Conservation (phyloP, 2,113 vertebrate genomes). For the Gambusia affinis region DNA sequence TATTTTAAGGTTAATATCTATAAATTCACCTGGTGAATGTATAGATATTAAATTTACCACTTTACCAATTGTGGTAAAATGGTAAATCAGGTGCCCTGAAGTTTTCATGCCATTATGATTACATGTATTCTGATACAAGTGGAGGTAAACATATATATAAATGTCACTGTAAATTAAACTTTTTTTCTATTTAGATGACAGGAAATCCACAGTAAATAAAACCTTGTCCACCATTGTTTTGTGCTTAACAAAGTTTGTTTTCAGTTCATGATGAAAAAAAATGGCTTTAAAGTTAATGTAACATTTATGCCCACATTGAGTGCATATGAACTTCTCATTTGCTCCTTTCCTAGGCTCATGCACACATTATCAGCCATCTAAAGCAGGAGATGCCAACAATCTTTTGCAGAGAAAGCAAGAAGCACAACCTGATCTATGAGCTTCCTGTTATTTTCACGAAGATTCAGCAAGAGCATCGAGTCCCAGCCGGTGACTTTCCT, state of each 20-base stretch:
- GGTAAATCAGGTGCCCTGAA: neutral
- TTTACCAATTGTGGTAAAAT: too few species aligned
- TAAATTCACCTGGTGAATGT: neutral
- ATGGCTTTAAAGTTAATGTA: neutral
- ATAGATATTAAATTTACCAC: too few species aligned
- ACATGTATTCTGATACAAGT: too few species aligned
- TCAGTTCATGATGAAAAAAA: neutral
- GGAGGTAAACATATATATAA: too few species aligned
- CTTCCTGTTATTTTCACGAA: conserved; percentile 87
- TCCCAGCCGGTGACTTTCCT: conserved; percentile 89
- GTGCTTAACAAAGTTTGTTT: neutral
- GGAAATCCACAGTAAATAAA: too few species aligned
- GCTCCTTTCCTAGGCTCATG: conserved; percentile 81
- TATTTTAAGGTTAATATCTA: neutral
- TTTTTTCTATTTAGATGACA: neutral
- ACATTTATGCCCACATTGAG: neutral
- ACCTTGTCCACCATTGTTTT: neutral
- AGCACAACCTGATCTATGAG: conserved; percentile 87
- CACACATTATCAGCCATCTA: conserved; percentile 88
- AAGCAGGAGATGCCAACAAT: conserved; percentile 90
- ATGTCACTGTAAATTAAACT: neutral
- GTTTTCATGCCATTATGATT: too few species aligned
- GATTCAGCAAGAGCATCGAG: conserved; percentile 87
- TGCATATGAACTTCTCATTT: conserved; percentile 6
- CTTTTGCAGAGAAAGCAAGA: conserved; percentile 89